Evolutionary conservation across 2,888 invertebrate species (phyloP).

Genomic region (Lasius platythorax): DNA sequence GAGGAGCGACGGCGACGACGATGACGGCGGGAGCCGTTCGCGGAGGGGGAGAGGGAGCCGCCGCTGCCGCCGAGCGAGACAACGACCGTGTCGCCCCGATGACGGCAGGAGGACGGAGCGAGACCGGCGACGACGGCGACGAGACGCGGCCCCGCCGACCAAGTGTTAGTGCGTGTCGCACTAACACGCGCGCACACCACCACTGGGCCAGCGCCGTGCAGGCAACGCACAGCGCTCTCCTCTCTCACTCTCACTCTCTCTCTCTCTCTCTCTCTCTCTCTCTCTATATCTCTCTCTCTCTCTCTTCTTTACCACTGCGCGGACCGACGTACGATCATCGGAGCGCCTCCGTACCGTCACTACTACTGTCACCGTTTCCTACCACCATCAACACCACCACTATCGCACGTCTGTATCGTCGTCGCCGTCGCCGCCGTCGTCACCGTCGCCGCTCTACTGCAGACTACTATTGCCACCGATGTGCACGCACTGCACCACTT

Average conservation of each 20-base stretch:
- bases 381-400: slow-evolving; percentile 42
- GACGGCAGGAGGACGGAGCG: slow-evolving; percentile 45
- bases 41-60: neutral
- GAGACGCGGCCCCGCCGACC: slow-evolving; percentile 61
- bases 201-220: slow-evolving; percentile 37
- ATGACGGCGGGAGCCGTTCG: slow-evolving; percentile 6
- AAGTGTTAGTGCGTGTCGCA: slow-evolving; percentile 70
- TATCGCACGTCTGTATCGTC: slow-evolving; percentile 39
- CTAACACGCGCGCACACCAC: slow-evolving; percentile 56
- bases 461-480: slow-evolving; percentile 55
- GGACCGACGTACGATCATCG: slow-evolving; percentile 65
- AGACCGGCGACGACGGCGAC: slow-evolving; percentile 38
- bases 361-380: slow-evolving; percentile 56
- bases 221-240: slow-evolving; percentile 15
- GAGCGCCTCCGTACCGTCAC: slow-evolving; percentile 63
- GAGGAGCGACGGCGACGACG: slow-evolving; percentile 52
- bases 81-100: slow-evolving; percentile 36
- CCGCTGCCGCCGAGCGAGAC: slow-evolving; percentile 28
- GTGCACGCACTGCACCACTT: slow-evolving; percentile 65
- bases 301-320: slow-evolving; percentile 26
- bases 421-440: neutral
- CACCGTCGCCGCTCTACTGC: neutral
- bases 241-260: neutral
- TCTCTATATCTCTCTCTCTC: too few relatives aligned
- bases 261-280: too few relatives aligned